phyloP scores from a whole-genome alignment of 2,113 vertebrate genomes.

The Pangasianodon gigas region DNA sequence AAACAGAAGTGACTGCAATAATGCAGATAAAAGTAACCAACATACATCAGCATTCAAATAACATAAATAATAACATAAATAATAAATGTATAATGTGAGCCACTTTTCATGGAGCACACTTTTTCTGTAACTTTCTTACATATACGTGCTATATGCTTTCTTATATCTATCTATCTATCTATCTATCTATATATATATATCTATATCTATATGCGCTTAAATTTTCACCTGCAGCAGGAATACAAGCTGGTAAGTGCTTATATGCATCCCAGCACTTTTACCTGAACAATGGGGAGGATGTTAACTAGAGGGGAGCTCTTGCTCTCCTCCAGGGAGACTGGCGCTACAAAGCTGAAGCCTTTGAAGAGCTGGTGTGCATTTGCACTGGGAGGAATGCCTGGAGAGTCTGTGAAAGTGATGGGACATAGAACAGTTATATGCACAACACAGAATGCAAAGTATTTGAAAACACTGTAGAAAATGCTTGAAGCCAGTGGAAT shows the following conservation, averaged over 20 bases:
- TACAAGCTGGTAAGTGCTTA: background rate
- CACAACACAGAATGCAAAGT: conserved; percentile 24
- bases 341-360: conserved; percentile 97
- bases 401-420: conserved; percentile 81
- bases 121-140: too few species aligned
- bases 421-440: conserved; percentile 49
- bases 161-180: too few species aligned
- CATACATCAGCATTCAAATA: too few species aligned
- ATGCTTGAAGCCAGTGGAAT: background rate
- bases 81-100: too few species aligned
- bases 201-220: too few species aligned
- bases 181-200: too few species aligned
- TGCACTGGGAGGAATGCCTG: conserved; percentile 94
- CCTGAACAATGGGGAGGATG: conserved; percentile 91
- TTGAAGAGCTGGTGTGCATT: conserved; percentile 98
- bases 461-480: background rate
- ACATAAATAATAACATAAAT: too few species aligned
- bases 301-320: conserved; percentile 87
- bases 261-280: conserved; percentile 55
- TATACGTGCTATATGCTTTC: too few species aligned
- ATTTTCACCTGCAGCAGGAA: background rate
- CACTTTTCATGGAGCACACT: too few species aligned
- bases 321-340: conserved; percentile 85
- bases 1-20: background rate
- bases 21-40: background rate